Evolutionary conservation across 2,888 invertebrate genomes (phyloP).

Genomic region (Melipona beecheii): DNA sequence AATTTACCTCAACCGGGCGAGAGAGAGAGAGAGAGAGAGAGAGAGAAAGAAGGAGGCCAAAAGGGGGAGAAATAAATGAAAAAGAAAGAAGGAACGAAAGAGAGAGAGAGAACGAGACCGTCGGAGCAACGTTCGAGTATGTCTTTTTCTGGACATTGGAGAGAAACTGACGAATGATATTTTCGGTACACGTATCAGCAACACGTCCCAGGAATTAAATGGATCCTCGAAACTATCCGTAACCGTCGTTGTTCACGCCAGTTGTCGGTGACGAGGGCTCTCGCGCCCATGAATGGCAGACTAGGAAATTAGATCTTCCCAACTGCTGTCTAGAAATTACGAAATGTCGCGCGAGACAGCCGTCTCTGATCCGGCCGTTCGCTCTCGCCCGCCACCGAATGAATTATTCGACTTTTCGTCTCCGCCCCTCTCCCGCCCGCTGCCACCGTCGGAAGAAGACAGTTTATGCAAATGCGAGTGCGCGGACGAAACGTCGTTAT

Average conservation of each 20-base stretch:
- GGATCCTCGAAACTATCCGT: slow-evolving; percentile 71
- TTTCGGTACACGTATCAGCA: slow-evolving; percentile 56
- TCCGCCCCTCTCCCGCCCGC: neutral
- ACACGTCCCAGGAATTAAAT: slow-evolving; percentile 65
- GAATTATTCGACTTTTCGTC: slow-evolving; percentile 65
- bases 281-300: slow-evolving; percentile 71
- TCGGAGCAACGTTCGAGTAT: neutral
- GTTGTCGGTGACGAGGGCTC: slow-evolving; percentile 60
- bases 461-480: slow-evolving; percentile 44
- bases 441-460: slow-evolving; percentile 31
- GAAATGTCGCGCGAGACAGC: slow-evolving; percentile 68
- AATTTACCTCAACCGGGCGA: slow-evolving; percentile 36
- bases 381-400: slow-evolving; percentile 38
- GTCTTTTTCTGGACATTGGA: neutral
- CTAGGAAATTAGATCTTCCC: slow-evolving; percentile 78
- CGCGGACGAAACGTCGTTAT: slow-evolving; percentile 47
- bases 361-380: slow-evolving; percentile 37
- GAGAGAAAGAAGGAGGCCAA: neutral
- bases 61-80: neutral
- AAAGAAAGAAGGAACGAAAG: neutral
- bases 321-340: slow-evolving; percentile 75
- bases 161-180: slow-evolving; percentile 56
- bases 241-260: slow-evolving; percentile 65
- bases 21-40: neutral
- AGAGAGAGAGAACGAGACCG: neutral